phyloP scores from a whole-genome alignment of 2,113 vertebrate species.

The Tachuris rubrigastra region DNA sequence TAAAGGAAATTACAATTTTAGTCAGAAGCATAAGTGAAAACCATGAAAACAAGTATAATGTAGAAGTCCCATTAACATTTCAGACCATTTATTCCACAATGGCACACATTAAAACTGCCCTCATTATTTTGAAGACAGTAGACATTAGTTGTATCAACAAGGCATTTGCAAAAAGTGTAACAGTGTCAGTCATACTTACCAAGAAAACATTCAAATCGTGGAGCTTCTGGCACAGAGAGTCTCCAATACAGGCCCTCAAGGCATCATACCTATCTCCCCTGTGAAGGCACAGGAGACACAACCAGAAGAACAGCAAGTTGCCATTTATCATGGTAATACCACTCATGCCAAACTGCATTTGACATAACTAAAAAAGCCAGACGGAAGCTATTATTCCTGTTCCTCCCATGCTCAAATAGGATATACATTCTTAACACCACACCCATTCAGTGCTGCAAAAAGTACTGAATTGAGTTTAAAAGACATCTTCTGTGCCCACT shows the following conservation, averaged over 20 bases:
- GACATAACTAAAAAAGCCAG: not conserved
- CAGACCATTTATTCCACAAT: not conserved
- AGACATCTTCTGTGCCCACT: not conserved
- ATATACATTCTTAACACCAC: not conserved
- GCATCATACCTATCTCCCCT: constrained; percentile 95
- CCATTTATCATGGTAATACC: not conserved
- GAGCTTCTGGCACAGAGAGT: constrained; percentile 86
- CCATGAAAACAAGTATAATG: not conserved
- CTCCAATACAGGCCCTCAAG: constrained; percentile 89
- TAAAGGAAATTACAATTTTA: constrained; percentile 46
- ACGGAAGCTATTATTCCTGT: not conserved
- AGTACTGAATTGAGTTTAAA: not conserved
- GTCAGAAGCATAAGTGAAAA: not conserved
- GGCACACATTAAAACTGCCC: not conserved
- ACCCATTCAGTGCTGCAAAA: not conserved
- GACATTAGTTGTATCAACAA: not conserved
- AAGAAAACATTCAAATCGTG: constrained; percentile 90
- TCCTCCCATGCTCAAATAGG: not conserved
- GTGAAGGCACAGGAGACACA: not conserved
- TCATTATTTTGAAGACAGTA: not conserved
- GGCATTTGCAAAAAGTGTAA: not conserved
- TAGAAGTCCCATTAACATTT: not conserved
- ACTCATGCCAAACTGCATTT: not conserved
- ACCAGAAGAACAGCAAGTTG: not conserved
- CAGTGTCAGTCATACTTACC: constrained; percentile 75